Percentiles rank a stretch among this genome's conserved stretches.
These are phyloP conservation scores for Rhynchopsitta pachyrhyncha DNA, from an alignment of 2,113 vertebrate species.

Conservation along the genomic window DNA sequence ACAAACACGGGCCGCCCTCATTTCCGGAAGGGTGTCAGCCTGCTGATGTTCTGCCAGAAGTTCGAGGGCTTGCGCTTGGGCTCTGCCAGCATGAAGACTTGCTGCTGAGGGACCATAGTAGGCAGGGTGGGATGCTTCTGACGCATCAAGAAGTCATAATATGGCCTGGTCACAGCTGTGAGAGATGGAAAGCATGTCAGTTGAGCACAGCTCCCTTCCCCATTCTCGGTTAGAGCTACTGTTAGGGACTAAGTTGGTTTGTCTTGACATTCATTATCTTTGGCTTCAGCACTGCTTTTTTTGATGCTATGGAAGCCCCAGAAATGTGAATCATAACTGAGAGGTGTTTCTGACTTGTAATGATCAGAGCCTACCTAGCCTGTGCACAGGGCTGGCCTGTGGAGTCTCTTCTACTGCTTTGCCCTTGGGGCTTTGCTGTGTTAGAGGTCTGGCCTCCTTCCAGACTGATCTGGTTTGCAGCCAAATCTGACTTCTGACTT, in stretches of 20 bases:
- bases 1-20: constrained; percentile 64
- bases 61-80: constrained; percentile 93
- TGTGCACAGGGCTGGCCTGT: not conserved
- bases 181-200: not conserved
- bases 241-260: not conserved
- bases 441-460: not conserved
- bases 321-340: not conserved
- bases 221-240: not conserved
- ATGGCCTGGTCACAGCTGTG: constrained; percentile 84
- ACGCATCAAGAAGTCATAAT: constrained; percentile 89
- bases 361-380: not conserved
- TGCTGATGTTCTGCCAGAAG: constrained; percentile 97
- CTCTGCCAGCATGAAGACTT: constrained; percentile 91
- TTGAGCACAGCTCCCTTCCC: not conserved
- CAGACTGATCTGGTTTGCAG: not conserved
- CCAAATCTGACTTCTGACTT: not conserved
- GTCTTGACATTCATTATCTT: too few species aligned
- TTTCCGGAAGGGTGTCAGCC: constrained; percentile 93
- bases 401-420: not conserved
- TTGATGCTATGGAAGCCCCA: not conserved
- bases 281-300: not conserved
- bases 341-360: not conserved
- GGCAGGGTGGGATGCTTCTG: constrained; percentile 90
- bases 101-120: constrained; percentile 85
- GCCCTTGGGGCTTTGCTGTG: not conserved